Evolutionary conservation across 2,113 vertebrate genomes (phyloP), one percentile per base, ranked within the genome.

Genomic region (human (Homo sapiens)): DNA sequence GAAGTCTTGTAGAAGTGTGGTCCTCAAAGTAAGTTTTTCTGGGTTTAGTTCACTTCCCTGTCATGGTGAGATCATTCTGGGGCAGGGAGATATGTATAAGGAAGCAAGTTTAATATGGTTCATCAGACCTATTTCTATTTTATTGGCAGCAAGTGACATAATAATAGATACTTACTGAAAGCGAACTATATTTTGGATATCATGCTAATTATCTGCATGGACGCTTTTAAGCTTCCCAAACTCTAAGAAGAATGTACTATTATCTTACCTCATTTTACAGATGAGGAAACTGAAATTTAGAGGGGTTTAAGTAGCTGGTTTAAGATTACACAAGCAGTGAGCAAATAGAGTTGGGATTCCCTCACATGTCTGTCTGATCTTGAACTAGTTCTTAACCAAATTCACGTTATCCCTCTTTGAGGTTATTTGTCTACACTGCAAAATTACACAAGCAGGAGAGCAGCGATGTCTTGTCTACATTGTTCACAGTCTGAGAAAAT

Each of bases 401-500:
- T 50, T 35, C 40, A 30, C 0, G 13, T 25, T 27, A 4, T 12
- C 30, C 32, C 3, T 57, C 50, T 38, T 10, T n/a, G 27, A 13
- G 40, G 30, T 11, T 2, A 27, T 68, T 32, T 10, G 30, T 43
- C 16, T 11, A 16, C 8, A 8, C 13, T 23, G 38, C 40, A 83
- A 52, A 80, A 20, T 8, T 1, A 2, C 1, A 1, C 3, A 8
- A n/a, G 2, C 50, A 16, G 18, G 52, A 84, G 61, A 81, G 38
- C 4, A n/a, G 25, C 3, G 1, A 27, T n/a, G 27, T 6, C 40
- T 23, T 38, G 35, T 18, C 23, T n/a, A 20, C 16, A 1, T 6
- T 20, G 40, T 25, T 40, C 72, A 40, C 16, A 7, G 59, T 48
- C 55, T 9, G 17, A 22, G 18, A 79, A 84, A 85, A 59, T 64